Evolutionary conservation across 2,888 invertebrate genomes (phyloP), one percentile per base, ranked within the genome.

Genomic region (Nesidiocoris tenuis): DNA sequence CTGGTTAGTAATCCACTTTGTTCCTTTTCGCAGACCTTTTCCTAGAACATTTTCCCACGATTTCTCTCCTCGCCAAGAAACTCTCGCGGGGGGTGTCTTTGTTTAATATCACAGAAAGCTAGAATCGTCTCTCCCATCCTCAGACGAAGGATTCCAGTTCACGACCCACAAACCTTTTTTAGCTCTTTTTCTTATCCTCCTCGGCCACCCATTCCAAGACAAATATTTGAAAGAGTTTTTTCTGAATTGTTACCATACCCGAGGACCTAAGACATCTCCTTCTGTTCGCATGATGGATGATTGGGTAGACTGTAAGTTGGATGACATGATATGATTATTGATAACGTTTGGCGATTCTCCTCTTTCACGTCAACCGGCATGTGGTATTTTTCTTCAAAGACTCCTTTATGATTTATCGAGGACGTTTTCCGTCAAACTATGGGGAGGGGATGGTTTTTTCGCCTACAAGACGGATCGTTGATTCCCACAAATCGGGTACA

Each of bases 1-100:
- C 59, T 59, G n/a, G 7, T 54, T 54, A 17, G 17, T 59, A 59
- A 59, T 19, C 59, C 59, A 59, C 59, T 59, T 59, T n/a, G 59
- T 19, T 59, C 59, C 59, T 19, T 19, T 39, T 39, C 5, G 5
- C 12, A 39, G 39, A 39, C 59, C 59, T 19, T 19, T 39, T 39
- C 5, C 39, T 39, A 39, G 39, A 39, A 39, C 39, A 39, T 39
- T 39, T 39, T 39, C 59, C 5, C 59, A 59, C 19, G 59, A 16
- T 19, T 59, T 59, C 59, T 59, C 59, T 59, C 59, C 59, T 3
- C 19, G n/a, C 59, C 19, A 59, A 59, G 59, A 39, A 39, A 39
- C 39, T 12, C 39, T 39, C 39, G 39, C 39, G 39, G 39, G 39
- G 39, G 39, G 39, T 39, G 39, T 39, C 39, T 39, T 39, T 39